phyloP scores from a whole-genome alignment of 2,113 vertebrate species.

The Propithecus coquereli region DNA sequence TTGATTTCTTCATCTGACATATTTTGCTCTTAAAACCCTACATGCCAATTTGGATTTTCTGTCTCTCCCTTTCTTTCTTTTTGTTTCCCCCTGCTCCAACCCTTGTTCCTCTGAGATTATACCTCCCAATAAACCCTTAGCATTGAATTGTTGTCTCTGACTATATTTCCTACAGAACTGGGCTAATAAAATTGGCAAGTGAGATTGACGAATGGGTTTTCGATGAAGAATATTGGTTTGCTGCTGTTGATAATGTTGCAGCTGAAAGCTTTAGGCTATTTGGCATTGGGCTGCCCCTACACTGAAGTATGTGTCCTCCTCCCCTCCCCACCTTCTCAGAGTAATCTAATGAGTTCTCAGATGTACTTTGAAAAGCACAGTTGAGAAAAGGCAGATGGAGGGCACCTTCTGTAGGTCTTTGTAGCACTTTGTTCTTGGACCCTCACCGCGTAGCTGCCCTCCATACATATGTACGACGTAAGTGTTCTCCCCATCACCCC shows the following conservation, averaged over 20 bases:
- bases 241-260: neutral
- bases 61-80: neutral
- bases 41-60: neutral
- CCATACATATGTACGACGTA: neutral
- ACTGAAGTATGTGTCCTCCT: fast-evolving
- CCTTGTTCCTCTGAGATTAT: neutral
- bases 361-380: neutral
- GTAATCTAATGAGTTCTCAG: neutral
- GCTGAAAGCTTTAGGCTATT: fast-evolving
- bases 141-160: neutral
- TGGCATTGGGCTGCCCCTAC: too few species aligned
- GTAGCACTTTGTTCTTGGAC: neutral
- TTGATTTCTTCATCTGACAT: neutral
- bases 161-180: neutral
- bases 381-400: neutral
- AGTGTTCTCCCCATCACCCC: neutral
- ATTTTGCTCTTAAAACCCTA: neutral
- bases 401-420: neutral
- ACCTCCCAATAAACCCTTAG: neutral
- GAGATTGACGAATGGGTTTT: neutral
- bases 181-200: neutral
- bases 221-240: neutral
- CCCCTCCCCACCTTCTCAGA: neutral
- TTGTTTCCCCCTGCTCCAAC: neutral
- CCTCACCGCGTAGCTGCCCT: neutral